These are phyloP conservation scores for Drosophila paracracens DNA, from an alignment of 2,888 invertebrate genomes.

Conservation along the genomic window DNA sequence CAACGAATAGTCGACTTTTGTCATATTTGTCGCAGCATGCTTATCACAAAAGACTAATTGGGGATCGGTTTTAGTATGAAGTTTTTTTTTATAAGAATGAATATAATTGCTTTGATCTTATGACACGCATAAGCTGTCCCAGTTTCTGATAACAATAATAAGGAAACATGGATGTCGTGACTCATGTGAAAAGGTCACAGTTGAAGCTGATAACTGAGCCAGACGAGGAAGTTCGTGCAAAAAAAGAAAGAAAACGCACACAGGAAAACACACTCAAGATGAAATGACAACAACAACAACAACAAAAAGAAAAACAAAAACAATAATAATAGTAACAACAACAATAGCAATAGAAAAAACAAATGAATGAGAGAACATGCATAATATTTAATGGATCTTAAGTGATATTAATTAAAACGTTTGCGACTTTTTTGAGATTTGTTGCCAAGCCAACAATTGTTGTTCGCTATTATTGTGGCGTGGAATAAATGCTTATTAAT, in stretches of 20 bases:
- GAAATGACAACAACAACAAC: slow-evolving; percentile 18
- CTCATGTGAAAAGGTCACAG: slow-evolving; percentile 19
- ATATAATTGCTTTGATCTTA: slow-evolving; percentile 31
- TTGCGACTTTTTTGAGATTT: slow-evolving; percentile 58
- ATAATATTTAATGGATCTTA: slow-evolving; percentile 67
- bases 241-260: slow-evolving; percentile 11
- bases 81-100: neutral
- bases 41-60: neutral
- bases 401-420: slow-evolving; percentile 78
- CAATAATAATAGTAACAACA: slow-evolving; percentile 16
- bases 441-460: slow-evolving; percentile 23
- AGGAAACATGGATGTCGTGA: slow-evolving; percentile 22
- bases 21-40: neutral
- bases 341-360: slow-evolving; percentile 25
- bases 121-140: slow-evolving; percentile 32
- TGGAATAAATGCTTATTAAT: slow-evolving; percentile 10
- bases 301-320: slow-evolving; percentile 11
- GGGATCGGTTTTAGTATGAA: neutral
- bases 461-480: neutral
- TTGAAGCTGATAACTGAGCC: neutral
- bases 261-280: slow-evolving; percentile 50
- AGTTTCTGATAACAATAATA: slow-evolving; percentile 4
- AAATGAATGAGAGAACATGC: slow-evolving; percentile 48
- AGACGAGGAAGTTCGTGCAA: slow-evolving; percentile 17
- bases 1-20: neutral